Base-by-base conservation (phyloP, 1,140 invertebrate species). In the Bombus huntii region DNA sequence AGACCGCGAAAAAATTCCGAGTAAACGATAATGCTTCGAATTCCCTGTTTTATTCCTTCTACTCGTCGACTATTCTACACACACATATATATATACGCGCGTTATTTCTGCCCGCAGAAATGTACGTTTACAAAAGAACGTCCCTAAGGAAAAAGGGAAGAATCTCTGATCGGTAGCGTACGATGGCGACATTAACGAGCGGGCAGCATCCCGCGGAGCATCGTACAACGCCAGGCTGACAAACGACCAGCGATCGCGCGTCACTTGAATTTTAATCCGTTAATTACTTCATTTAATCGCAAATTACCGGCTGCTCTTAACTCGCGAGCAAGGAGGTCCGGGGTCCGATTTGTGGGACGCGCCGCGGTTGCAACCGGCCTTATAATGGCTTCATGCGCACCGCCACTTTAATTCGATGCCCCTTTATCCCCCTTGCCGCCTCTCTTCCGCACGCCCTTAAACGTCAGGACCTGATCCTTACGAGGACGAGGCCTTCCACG, bases 261-360 rank as follows among this genome's bases (percentile, higher is more conserved):
- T 85, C 76, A 79, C 53, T 90, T 92, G 92, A 92, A 93, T 93
- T 92, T 92, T 89, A 93, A 92, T 92, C 77, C 88, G 74, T 88
- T 92, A 89, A 93, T 93, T 89, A 91, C 92, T 93, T 92, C 90
- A 93, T 92, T 93, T 91, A 92, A 92, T 92, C 89, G 87, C 81
- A 92, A 90, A 91, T 90, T 87, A 90, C 88, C 74, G 87, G 71
- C 75, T 71, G 81, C 34, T 81, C 87, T 89, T 84, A 88, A 91
- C 73, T 91, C 78, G 71, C 83, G 75, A 86, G 89, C 81, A 89
- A 83, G 77, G 80, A 82, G 83, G 80, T 77, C 80, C 47, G 75
- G 25, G 12, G 68, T 81, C 80, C 86, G 88, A 85, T 80, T 85
- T 87, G 82, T 74, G 82, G 82, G 70, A 68, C 47, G 53, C 44